Base-by-base conservation (phyloP, 2,888 invertebrate genomes). In the Peribatodes rhomboidaria region DNA sequence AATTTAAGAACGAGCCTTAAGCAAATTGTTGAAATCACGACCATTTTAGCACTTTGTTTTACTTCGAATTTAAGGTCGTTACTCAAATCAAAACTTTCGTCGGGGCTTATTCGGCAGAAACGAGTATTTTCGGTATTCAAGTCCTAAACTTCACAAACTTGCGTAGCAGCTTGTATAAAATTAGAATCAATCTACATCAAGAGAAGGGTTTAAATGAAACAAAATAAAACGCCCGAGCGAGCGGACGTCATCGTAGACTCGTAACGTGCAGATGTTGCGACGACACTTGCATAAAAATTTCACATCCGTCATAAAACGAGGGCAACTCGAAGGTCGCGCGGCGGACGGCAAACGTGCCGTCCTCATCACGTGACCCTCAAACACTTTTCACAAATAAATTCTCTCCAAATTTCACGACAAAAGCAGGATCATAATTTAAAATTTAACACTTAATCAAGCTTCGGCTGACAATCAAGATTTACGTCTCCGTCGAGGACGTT, bases 391-490 rank as follows among this genome's bases (percentile, higher is more conserved):
- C n/a, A 42, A 53, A 62, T 42, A 67, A 67, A 66, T 35, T 46
- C 54, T 27, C 39, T 49, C 22, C 69, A 39, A 73, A 77, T 75
- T 76, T 71, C 63, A 60, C 62, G 67, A 75, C 78, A 76, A 77
- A 35, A 79, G 73, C 75, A 71, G 66, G 81, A 82, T 86, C 82
- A 87, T 88, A 87, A 89, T 87, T 90, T 88, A 89, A 89, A 89
- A 90, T 90, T 90, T 89, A 89, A 85, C 87, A 87, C 88, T 90
- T 88, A 89, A 91, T 92, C 90, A 91, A 90, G 86, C 82, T 84
- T 81, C 75, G 75, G 74, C 83, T 86, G 87, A 89, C 87, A 89
- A 88, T 87, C 86, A 81, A 84, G 85, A 87, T 88, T 90, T 87
- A 87, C 61, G 82, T 78, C 80, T 76, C 81, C 79, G 72, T 68